Conservation (phyloP, 2,113 vertebrate genomes). For the Pholis gunnellus region DNA sequence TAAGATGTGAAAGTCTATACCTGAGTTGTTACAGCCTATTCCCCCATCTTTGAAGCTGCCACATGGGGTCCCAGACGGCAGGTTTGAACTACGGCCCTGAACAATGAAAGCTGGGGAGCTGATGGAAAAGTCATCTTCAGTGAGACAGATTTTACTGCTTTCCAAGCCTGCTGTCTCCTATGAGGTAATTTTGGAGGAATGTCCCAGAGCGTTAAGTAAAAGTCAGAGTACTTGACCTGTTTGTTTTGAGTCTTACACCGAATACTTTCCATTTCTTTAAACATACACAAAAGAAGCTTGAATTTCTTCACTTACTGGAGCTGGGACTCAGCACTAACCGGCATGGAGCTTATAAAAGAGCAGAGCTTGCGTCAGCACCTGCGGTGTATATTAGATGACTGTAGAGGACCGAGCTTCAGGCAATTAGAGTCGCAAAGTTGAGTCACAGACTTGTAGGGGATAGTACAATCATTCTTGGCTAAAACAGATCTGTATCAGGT, state of each 20-base stretch:
- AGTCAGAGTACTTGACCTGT: conserved; percentile 74
- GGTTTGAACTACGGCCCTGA: conserved; percentile 42
- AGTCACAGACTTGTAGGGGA: conserved; percentile 38
- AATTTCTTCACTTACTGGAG: conserved; percentile 43
- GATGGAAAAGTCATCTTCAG: conserved; percentile 78
- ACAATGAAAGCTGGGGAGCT: conserved; percentile 53
- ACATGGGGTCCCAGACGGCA: conserved; percentile 55
- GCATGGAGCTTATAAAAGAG: conserved; percentile 61
- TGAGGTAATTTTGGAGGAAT: conserved; percentile 79
- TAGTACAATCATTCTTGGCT: conserved; percentile 14
- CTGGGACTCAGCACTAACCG: conserved; percentile 14
- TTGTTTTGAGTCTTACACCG: conserved; percentile 64
- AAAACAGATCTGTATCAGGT: conserved; percentile 31
- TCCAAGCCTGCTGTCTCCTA: conserved; percentile 60
- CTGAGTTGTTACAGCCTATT: conserved; percentile 38
- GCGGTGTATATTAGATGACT: conserved; percentile 41
- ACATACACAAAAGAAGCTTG: conserved; percentile 60
- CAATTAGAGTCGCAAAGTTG: conserved; percentile 42
- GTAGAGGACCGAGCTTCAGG: conserved; percentile 17
- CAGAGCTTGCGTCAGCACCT: conserved; percentile 48
- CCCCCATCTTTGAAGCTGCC: conserved; percentile 42
- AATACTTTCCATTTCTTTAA: conserved; percentile 65
- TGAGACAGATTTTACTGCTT: conserved; percentile 69
- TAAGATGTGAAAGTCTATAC: conserved; percentile 23
- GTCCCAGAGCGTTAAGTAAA: conserved; percentile 69